These are phyloP conservation scores for Melanostoma scalare DNA, from an alignment of 2,888 invertebrate species.

Conservation along the genomic window DNA sequence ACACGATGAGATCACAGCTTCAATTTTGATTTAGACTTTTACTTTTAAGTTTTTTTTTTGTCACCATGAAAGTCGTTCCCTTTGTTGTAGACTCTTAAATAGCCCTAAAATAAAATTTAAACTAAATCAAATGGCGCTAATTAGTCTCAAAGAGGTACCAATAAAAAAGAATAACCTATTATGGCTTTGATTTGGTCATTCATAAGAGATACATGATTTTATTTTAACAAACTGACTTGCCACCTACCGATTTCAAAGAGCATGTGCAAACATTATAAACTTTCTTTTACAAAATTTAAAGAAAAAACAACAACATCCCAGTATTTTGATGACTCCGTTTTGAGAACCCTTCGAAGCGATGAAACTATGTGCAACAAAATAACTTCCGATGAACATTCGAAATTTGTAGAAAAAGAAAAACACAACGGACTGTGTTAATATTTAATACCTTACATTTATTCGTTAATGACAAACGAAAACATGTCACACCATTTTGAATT, in stretches of 20 bases:
- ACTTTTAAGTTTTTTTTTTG: too few relatives aligned
- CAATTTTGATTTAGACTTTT: neutral
- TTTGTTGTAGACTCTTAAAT: neutral
- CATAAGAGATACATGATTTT: too few relatives aligned
- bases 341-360: neutral
- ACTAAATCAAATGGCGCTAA: neutral
- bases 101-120: neutral
- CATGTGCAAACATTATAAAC: too few relatives aligned
- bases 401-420: neutral
- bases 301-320: conserved; percentile 36
- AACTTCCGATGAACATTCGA: conserved; percentile 7
- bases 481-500: neutral
- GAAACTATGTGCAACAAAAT: neutral
- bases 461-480: neutral
- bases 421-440: conserved; percentile 36
- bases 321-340: conserved; percentile 28
- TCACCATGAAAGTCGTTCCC: too few relatives aligned
- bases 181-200: neutral
- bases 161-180: too few relatives aligned
- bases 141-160: too few relatives aligned
- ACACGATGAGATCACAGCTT: neutral
- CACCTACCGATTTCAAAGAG: too few relatives aligned
- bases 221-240: too few relatives aligned
- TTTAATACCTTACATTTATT: conserved; percentile 30
- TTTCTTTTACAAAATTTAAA: neutral